Evolutionary conservation across 2,113 vertebrate genomes (phyloP), one percentile per base, ranked within the genome.

Genomic region (Sisor rabdophorus): DNA sequence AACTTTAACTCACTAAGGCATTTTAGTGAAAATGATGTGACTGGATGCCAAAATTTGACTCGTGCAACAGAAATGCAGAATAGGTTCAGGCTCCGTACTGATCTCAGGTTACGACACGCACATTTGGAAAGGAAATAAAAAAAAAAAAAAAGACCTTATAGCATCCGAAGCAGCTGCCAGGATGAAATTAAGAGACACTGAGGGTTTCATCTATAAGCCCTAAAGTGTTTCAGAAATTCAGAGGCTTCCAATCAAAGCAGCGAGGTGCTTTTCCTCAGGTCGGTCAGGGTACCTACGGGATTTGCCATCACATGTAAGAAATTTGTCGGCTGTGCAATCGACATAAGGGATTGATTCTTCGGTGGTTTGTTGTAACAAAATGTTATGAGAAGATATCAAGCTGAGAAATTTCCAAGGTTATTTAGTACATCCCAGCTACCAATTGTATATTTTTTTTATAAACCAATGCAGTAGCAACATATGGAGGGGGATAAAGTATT

Each of bases 51-150:
- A 63, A 78, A 36, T 36, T 74, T 44, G 40, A 71, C 48, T 22
- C 17, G 26, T 56, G 26, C 73, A 56, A 79, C 71, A 40, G 30
- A 28, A 61, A 73, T 40, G 2, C 70, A 26, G 32, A 68, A 76
- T 81, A 70, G 11, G 15, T 44, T 40, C 48, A 76, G 79, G 77
- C 79, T 73, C 20, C 36, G 28, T 30, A 53, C 48, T 69, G 78
- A 76, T 76, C 56, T 20, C 61, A 70, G 76, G 70, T 83, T 74
- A 71, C 55, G 50, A 70, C 60, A 56, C 8, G 50, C 80, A 79
- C 64, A 77, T 74, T 71, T 77, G 71, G 19, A 75, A 50, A 79
- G 77, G 32, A 36, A 81, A 81, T 73, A 44, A 26, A 70, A 79
- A 40, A 56, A 61, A 63, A n/a, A n/a, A n/a, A n/a, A n/a, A n/a